Base-by-base conservation (phyloP, 2,797 vertebrate species). In the Chrosomus eos region DNA sequence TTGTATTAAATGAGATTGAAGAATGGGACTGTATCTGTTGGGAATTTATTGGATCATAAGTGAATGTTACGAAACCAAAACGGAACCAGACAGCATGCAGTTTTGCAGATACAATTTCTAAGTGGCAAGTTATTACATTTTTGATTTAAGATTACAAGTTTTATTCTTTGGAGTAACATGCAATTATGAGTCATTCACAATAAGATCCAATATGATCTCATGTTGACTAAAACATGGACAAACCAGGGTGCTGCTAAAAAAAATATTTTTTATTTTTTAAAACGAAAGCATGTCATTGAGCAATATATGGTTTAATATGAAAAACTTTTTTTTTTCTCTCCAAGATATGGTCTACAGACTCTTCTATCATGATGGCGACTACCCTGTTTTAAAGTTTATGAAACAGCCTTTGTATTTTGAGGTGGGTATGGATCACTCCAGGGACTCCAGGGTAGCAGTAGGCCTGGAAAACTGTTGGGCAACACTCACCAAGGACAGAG, bases 361-460 rank as follows among this genome's bases (percentile, higher is more conserved):
- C 26, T 84, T 84, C 66, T 78, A 71, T 84, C 74, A 78, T 11
- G 66, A 84, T 10, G 82, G 28, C 0, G 82, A 84, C 26, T 84
- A 70, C 66, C 82, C 82, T 0, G 64, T 84, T 48, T 77, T 84
- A 7, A 84, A 71, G 64, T 77, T 58, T 60, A 66, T 84, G 36
- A 84, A 77, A 31, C 74, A 48, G 66, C 66, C 82, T 36, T 75
- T 84, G 9, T 84, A 70, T 71, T 84, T 84, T 36, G 82, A 84
- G 51, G 82, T 84, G 13, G 74, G 51, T 33, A 70, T 84, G 82
- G 66, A 78, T 60, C 51, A 70, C 26, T 58, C 74, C 14, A 71
- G 7, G 11, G 74, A 84, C 66, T 70, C 66, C 26, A 84, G 5
- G 38, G 18, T 70, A 4, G 64, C 75, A 19, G 82, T 84, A 8